Conservation (phyloP, 2,888 invertebrate genomes). For the Ichneumoninae sp. region DNA sequence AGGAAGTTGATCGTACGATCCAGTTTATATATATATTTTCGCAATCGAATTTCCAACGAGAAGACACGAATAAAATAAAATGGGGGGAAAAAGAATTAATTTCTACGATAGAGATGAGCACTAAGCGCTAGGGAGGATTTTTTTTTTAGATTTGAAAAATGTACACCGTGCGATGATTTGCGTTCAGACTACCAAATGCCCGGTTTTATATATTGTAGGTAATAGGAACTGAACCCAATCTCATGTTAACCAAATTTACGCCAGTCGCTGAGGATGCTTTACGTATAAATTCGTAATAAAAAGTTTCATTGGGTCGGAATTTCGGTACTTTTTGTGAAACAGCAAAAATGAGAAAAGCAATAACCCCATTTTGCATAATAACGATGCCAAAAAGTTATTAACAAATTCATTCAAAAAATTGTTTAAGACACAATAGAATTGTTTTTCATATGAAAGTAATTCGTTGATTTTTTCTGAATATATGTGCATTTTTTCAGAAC, state of each 20-base stretch:
- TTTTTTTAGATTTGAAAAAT: slow-evolving; percentile 61
- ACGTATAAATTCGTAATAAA: background rate
- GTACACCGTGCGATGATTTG: slow-evolving; percentile 73
- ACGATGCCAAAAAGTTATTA: no score
- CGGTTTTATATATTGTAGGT: slow-evolving; percentile 66
- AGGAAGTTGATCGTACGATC: background rate
- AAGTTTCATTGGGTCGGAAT: background rate
- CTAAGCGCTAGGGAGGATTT: slow-evolving; percentile 34
- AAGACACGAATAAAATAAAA: slow-evolving; percentile 9
- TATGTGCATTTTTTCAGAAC: no score
- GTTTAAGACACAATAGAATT: background rate
- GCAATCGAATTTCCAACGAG: background rate
- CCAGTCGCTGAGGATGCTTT: background rate
- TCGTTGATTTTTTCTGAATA: no score
- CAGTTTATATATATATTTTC: slow-evolving; percentile 9
- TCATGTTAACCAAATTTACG: slow-evolving; percentile 51
- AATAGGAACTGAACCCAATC: slow-evolving; percentile 80
- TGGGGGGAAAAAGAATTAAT: background rate
- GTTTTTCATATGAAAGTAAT: no score
- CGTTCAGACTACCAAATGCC: slow-evolving; percentile 77
- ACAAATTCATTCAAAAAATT: background rate
- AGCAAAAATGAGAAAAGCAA: background rate
- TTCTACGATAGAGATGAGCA: slow-evolving; percentile 24
- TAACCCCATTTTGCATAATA: background rate
- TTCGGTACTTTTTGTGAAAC: background rate